phyloP scores from a whole-genome alignment of 2,113 vertebrate genomes.

The Hoplias malabaricus region DNA sequence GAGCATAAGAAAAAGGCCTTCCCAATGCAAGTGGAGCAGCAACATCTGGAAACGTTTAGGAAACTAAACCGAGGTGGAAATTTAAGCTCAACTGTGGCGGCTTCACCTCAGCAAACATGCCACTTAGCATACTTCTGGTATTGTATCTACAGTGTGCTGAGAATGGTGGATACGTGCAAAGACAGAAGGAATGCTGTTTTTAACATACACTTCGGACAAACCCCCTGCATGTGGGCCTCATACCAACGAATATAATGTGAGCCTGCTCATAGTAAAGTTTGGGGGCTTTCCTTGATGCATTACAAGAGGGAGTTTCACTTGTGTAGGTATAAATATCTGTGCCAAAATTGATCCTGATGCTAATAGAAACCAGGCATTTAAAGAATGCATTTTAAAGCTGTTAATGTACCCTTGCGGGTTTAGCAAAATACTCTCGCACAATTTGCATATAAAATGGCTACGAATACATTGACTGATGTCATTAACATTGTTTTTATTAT shows the following conservation, averaged over 20 bases:
- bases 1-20: background rate
- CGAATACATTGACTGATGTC: no score
- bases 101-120: slow-evolving; percentile 3
- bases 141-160: background rate
- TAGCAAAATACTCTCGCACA: no score
- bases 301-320: background rate
- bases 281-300: background rate
- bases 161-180: background rate
- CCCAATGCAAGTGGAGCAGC: background rate
- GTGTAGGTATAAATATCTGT: no score
- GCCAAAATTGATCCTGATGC: no score
- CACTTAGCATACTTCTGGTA: slow-evolving; percentile 14
- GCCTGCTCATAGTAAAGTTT: background rate
- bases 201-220: background rate
- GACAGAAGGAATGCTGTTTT: background rate
- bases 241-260: background rate
- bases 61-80: background rate
- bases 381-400: no score
- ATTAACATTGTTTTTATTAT: no score
- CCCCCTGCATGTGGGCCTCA: background rate
- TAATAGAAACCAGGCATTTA: no score
- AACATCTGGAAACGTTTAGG: slow-evolving; percentile 12
- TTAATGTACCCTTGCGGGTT: no score
- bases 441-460: no score
- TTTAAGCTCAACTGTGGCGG: background rate